phyloP scores from a whole-genome alignment of 2,113 vertebrate genomes.

The Anoura caudifer region DNA sequence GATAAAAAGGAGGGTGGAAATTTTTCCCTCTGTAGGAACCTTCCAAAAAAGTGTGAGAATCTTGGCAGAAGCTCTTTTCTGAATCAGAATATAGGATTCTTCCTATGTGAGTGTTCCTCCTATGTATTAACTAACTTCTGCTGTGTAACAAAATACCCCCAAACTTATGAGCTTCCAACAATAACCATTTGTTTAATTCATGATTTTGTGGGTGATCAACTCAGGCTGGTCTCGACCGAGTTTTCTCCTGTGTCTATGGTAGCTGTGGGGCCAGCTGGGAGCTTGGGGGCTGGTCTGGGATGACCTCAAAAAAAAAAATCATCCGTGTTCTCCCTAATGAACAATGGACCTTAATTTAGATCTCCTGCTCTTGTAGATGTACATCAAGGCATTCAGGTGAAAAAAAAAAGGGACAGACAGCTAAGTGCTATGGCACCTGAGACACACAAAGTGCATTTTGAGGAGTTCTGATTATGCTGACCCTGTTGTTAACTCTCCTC shows the following conservation, averaged over 20 bases:
- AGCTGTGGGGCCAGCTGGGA: neutral
- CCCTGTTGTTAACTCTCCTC: neutral
- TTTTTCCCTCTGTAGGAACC: neutral
- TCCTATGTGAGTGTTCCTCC: neutral
- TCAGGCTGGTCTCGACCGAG: neutral
- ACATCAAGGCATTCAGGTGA: neutral
- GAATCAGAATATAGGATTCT: neutral
- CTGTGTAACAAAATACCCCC: neutral
- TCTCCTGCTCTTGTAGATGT: neutral
- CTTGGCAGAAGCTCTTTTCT: conserved; percentile 12
- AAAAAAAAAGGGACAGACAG: neutral
- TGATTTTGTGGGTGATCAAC: neutral
- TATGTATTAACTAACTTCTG: neutral
- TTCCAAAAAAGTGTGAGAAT: neutral
- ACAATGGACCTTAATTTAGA: neutral
- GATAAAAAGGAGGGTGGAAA: neutral
- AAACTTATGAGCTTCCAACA: neutral
- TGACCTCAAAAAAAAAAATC: too few species aligned
- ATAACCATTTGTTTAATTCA: neutral
- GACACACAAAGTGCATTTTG: neutral
- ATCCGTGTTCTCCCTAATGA: neutral
- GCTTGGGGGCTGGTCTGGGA: neutral
- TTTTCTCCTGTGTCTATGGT: neutral
- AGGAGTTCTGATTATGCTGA: neutral
- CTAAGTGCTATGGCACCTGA: neutral